Evolutionary conservation across 2,113 vertebrate species (phyloP).

Genomic region (Neodontobutis hainanensis): DNA sequence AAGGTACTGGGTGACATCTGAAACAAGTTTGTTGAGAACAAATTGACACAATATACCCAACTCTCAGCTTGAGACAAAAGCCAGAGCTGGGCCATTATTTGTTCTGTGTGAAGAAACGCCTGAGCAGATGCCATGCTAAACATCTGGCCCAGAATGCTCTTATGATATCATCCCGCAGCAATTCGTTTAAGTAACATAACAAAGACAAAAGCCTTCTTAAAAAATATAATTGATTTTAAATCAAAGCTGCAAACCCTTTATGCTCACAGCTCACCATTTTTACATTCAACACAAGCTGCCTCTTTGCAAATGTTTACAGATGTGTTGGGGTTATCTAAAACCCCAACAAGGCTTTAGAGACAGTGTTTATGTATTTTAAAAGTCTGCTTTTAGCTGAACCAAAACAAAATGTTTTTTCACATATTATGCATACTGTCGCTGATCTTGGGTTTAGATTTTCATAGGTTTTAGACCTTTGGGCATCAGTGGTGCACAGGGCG

Average conservation of each 20-base stretch:
- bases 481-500: too few relatives aligned
- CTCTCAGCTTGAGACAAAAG: slow-evolving; percentile 31
- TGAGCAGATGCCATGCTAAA: slow-evolving; percentile 47
- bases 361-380: too few relatives aligned
- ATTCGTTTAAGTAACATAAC: slow-evolving; percentile 25
- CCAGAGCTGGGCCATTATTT: slow-evolving; percentile 54
- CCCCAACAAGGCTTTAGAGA: background rate
- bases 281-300: background rate
- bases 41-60: slow-evolving; percentile 13
- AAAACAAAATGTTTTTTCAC: too few relatives aligned
- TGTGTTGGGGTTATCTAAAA: background rate
- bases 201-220: slow-evolving; percentile 9
- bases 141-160: slow-evolving; percentile 37
- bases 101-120: slow-evolving; percentile 51
- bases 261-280: background rate
- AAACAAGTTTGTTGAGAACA: background rate
- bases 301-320: slow-evolving; percentile 5
- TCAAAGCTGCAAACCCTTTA: too few relatives aligned
- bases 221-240: too few relatives aligned
- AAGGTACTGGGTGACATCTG: background rate
- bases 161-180: slow-evolving; percentile 53
- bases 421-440: too few relatives aligned
- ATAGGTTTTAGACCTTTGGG: too few relatives aligned
- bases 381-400: too few relatives aligned
- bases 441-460: too few relatives aligned